phyloP scores from a whole-genome alignment of 2,888 invertebrate species.

The Branchinecta sandiegonensis region DNA sequence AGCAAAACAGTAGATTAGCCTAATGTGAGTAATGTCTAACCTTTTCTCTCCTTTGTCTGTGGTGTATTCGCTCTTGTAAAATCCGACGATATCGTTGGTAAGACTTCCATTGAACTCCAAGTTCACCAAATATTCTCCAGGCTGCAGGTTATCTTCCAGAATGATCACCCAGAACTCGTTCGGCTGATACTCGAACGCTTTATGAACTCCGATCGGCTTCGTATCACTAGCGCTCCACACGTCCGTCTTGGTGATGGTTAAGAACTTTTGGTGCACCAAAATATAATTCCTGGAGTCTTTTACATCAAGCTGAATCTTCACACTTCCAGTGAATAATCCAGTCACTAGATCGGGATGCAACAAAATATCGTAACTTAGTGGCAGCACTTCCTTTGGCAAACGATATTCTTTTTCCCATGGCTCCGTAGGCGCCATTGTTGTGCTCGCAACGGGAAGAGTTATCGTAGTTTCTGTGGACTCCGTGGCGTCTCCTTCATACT shows the following conservation, averaged over 20 bases:
- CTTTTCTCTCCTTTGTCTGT: slow-evolving; percentile 19
- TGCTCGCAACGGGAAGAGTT: slow-evolving; percentile 12
- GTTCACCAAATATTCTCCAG: slow-evolving; percentile 38
- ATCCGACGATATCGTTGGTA: slow-evolving; percentile 51
- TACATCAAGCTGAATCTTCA: slow-evolving; percentile 34
- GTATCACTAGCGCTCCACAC: slow-evolving; percentile 1
- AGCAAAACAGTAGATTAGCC: no score
- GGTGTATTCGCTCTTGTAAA: slow-evolving; percentile 51
- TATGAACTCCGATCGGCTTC: slow-evolving; percentile 24
- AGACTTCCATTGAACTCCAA: slow-evolving; percentile 50
- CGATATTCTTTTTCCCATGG: slow-evolving; percentile 37
- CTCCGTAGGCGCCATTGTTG: slow-evolving; percentile 15
- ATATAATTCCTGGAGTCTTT: slow-evolving; percentile 32
- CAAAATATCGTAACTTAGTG: slow-evolving; percentile 50
- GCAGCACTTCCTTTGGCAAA: slow-evolving; percentile 45
- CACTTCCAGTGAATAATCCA: slow-evolving; percentile 43
- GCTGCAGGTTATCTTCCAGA: slow-evolving; percentile 28
- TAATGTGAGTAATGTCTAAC: not conserved
- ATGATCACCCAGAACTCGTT: slow-evolving; percentile 38
- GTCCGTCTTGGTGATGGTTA: slow-evolving; percentile 33
- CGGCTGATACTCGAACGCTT: slow-evolving; percentile 33
- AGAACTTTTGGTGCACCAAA: slow-evolving; percentile 34
- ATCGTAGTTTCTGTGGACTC: not conserved
- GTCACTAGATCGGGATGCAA: slow-evolving; percentile 49
- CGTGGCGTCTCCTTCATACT: not conserved